Evolutionary conservation across 2,113 vertebrate species (phyloP), one percentile per base, ranked within the genome.

Genomic region (Lontra canadensis): DNA sequence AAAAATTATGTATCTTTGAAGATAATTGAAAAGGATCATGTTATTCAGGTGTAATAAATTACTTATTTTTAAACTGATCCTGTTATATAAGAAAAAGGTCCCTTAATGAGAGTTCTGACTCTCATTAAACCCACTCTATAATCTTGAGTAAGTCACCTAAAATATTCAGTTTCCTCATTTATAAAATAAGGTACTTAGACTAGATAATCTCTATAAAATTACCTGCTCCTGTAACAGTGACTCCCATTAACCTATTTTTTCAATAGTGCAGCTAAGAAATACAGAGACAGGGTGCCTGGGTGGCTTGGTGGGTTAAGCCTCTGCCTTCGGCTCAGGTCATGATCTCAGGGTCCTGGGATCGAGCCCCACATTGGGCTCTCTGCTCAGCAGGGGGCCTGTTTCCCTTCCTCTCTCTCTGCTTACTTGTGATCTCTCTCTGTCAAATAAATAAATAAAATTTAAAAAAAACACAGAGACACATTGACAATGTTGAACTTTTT

Each of bases 31-130:
- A 93, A 93, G n/a, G 14, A 81, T 80, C 36, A 39, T 44, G 31
- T 47, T 91, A 12, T 49, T 79, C 42, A 79, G 87, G 65, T 82
- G 65, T 82, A 92, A 88, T 55, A 88, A 63, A 71, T 71, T 69
- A 25, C 79, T 90, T 82, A 44, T 87, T 93, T 90, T 92, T 20
- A 90, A 90, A 78, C 49, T 69, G 18, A 90, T 90, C 31, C 61
- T 92, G 17, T 18, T 44, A 1, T 55, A 63, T 55, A 71, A 94
- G 63, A 87, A 67, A 92, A 93, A 78, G 42, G 93, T 55, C 25
- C 34, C 61, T 90, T 79, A 91, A 15, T 88, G 61, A 20, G 49
- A 86, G 23, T 81, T 91, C 59, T 78, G 49, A 25, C 42, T 89
- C n/a, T 67, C 59, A 42, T 44, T 67, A 85, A 90, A 76, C 20